Evolutionary conservation across 2,888 invertebrate species (phyloP).

Genomic region (Xestia c-nigrum): DNA sequence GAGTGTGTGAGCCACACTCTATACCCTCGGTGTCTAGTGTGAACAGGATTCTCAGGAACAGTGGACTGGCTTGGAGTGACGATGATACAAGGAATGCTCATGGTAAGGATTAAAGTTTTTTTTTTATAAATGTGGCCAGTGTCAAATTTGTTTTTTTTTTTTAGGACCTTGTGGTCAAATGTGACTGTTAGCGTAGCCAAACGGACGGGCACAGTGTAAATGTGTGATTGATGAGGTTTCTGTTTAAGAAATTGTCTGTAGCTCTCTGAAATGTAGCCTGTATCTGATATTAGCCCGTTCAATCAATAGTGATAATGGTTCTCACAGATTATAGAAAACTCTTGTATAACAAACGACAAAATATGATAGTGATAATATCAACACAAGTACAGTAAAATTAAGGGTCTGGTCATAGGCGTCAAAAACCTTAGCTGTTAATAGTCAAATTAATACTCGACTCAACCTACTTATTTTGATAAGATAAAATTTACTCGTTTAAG

Average conservation of each 20-base stretch:
- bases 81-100: slow-evolving; percentile 86
- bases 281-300: neutral
- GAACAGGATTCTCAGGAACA: slow-evolving; percentile 97
- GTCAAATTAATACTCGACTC: neutral
- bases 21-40: slow-evolving; percentile 98
- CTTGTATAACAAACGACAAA: neutral
- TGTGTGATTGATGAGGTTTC: neutral
- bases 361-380: neutral
- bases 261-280: neutral
- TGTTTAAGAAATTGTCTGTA: neutral
- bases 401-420: neutral
- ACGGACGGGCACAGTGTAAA: neutral
- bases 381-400: neutral
- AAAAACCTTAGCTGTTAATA: neutral
- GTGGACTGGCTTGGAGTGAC: slow-evolving; percentile 94
- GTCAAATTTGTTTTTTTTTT: neutral
- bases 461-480: slow-evolving; percentile 7
- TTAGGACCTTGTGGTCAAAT: neutral
- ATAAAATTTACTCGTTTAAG: neutral
- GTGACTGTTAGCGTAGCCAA: neutral
- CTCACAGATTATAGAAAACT: neutral
- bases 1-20: slow-evolving; percentile 97
- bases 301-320: neutral
- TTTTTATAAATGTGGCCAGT: neutral
- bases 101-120: slow-evolving; percentile 71